Evolutionary conservation across 92 coral and sea anemone species (phyloP).

Genomic region (Bergia sp.): DNA sequence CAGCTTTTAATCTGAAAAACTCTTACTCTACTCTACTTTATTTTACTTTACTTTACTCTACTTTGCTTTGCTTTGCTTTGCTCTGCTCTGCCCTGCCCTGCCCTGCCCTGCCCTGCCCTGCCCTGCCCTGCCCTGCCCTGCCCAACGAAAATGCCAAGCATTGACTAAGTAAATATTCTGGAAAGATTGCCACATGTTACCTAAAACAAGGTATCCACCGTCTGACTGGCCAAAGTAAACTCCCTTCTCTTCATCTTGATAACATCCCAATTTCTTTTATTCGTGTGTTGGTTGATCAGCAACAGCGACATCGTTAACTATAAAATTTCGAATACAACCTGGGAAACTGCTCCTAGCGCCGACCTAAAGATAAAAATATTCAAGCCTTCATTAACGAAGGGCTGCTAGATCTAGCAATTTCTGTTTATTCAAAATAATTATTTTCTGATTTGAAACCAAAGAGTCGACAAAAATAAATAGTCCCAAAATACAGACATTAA

Average conservation of each 20-base stretch:
- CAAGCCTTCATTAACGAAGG: neutral
- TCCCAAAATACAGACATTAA: too few species aligned
- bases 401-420: neutral
- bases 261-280: neutral
- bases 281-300: neutral
- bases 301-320: neutral
- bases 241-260: neutral
- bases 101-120: too few species aligned
- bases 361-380: neutral
- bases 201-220: constrained; percentile 24
- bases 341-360: neutral
- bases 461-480: too few species aligned
- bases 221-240: neutral
- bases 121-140: too few species aligned
- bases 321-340: constrained; percentile 33
- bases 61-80: too few species aligned
- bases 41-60: too few species aligned
- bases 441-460: too few species aligned
- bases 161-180: neutral
- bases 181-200: neutral
- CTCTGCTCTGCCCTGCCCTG: too few species aligned
- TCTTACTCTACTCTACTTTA: too few species aligned
- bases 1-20: too few species aligned
- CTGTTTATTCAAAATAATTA: too few species aligned
- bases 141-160: neutral